These are phyloP conservation scores for Stigmatopora nigra DNA, from an alignment of 2,113 vertebrate genomes.

Conservation along the genomic window DNA sequence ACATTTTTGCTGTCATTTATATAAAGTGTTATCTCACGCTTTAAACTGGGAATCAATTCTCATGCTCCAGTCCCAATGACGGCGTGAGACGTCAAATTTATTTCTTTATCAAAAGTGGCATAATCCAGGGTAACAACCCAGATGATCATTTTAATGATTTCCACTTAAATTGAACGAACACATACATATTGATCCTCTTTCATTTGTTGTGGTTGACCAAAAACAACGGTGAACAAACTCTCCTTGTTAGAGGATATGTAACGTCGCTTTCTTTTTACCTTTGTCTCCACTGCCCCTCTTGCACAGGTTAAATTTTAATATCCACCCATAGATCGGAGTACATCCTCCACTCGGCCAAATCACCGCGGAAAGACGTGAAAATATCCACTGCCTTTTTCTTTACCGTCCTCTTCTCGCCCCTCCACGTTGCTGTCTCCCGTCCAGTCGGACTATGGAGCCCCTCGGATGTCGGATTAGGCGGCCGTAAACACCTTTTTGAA, in stretches of 20 bases:
- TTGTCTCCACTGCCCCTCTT: constrained; percentile 52
- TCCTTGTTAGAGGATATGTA: constrained; percentile 55
- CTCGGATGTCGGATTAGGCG: constrained; percentile 16
- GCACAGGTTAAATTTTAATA: constrained; percentile 46
- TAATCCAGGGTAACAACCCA: constrained; percentile 3
- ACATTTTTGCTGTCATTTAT: too few species aligned
- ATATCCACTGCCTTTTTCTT: constrained; percentile 13
- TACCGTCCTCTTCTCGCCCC: constrained; percentile 29
- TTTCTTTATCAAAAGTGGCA: neutral
- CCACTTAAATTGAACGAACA: constrained; percentile 32
- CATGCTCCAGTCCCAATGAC: too few species aligned
- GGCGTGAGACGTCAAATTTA: constrained; percentile 11
- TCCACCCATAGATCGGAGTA: constrained; percentile 36
- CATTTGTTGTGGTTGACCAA: constrained; percentile 35
- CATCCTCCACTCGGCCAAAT: constrained; percentile 42
- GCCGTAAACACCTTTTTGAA: constrained; percentile 40
- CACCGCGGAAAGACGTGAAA: constrained; percentile 13
- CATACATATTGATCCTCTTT: constrained; percentile 16
- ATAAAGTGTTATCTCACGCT: too few species aligned
- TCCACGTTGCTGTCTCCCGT: constrained; percentile 45
- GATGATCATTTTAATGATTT: constrained; percentile 33
- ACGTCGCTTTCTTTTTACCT: constrained; percentile 57
- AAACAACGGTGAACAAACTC: constrained; percentile 46
- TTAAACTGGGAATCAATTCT: too few species aligned
- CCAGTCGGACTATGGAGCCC: constrained; percentile 39